Evolutionary conservation across 2,888 invertebrate species (phyloP).

Genomic region (Melitaea athalia): DNA sequence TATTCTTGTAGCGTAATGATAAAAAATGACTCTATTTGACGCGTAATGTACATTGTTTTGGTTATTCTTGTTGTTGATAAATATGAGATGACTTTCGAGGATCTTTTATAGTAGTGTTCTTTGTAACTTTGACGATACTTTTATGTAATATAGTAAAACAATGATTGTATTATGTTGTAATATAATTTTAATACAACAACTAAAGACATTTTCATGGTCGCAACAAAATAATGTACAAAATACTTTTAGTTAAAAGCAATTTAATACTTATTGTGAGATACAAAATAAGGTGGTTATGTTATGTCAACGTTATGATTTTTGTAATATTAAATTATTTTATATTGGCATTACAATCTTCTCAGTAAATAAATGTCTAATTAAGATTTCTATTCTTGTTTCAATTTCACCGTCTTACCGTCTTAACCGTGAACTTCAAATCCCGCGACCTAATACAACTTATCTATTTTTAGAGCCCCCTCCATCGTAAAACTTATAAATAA

Average conservation of each 20-base stretch:
- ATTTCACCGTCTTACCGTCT: slow-evolving; percentile 17
- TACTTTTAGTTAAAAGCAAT: too few species aligned
- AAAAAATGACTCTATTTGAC: slow-evolving; percentile 33
- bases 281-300: too few species aligned
- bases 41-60: slow-evolving; percentile 20
- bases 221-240: too few species aligned
- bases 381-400: background rate
- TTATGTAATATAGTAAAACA: too few species aligned
- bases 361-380: too few species aligned
- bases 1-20: slow-evolving; percentile 47
- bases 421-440: slow-evolving; percentile 54
- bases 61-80: slow-evolving; percentile 14
- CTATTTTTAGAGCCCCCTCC: slow-evolving; percentile 51
- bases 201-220: too few species aligned
- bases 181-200: too few species aligned
- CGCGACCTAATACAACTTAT: slow-evolving; percentile 48
- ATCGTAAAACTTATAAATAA: slow-evolving; percentile 64
- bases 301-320: too few species aligned
- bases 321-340: too few species aligned
- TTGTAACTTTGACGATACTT: background rate
- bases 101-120: background rate
- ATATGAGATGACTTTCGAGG: background rate
- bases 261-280: too few species aligned
- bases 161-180: too few species aligned
- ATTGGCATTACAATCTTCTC: too few species aligned